Percentiles rank a stretch among this genome's conserved stretches.
Evolutionary conservation across 2,113 vertebrate species (phyloP).

Genomic region (Formicarius rufipectus): DNA sequence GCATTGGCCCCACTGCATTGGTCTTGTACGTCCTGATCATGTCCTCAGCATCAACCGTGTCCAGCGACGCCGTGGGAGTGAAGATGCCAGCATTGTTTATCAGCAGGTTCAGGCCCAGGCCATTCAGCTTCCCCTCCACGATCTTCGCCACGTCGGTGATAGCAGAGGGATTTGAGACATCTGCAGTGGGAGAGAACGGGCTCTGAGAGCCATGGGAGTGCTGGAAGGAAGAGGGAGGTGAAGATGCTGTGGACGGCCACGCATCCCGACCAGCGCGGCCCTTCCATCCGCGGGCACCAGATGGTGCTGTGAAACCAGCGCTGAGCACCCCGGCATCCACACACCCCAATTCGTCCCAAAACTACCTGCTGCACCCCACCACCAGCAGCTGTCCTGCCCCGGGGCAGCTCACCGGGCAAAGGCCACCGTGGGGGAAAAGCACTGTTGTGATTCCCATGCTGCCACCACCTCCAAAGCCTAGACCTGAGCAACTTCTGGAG

Average conservation of each 20-base stretch:
- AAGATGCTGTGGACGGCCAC: not conserved
- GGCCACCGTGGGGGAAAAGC: not conserved
- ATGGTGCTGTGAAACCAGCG: constrained; percentile 26
- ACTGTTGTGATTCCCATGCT: not conserved
- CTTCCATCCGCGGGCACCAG: not conserved
- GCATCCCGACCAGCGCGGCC: rapidly evolving
- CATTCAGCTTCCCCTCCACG: constrained; percentile 36
- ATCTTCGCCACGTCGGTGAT: not conserved
- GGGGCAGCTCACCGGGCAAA: not conserved
- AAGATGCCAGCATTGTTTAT: constrained; percentile 58
- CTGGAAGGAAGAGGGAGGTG: no score
- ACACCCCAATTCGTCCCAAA: not conserved
- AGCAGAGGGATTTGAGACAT: constrained; percentile 16
- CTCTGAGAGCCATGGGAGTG: not conserved
- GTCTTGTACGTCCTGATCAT: constrained; percentile 18
- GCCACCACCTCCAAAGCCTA: not conserved
- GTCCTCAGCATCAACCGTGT: not conserved
- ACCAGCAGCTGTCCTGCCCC: not conserved
- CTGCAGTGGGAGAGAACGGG: not conserved
- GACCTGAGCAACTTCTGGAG: not conserved
- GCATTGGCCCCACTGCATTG: constrained; percentile 51
- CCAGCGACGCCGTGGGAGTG: not conserved
- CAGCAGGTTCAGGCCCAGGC: constrained; percentile 53
- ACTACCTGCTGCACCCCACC: rapidly evolving
- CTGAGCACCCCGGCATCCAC: not conserved